Evolutionary conservation across 1,140 invertebrate genomes (phyloP).

Genomic region (Cataglyphis hispanica): DNA sequence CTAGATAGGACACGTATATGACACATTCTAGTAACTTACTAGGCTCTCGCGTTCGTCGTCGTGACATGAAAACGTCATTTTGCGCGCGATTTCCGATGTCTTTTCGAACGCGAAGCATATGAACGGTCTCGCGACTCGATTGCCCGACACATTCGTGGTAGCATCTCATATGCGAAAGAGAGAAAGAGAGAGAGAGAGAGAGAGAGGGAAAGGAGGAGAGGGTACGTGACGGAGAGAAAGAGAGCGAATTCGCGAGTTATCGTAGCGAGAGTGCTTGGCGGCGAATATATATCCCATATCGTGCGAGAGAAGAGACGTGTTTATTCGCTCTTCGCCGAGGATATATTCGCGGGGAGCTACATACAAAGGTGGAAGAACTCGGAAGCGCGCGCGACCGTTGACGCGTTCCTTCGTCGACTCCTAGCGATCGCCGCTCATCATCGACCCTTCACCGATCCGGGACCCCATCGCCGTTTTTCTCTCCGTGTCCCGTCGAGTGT

Average conservation of each 20-base stretch:
- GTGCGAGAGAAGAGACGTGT: constrained; percentile 28
- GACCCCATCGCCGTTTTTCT: background rate
- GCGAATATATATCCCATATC: constrained; percentile 46
- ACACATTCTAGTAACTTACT: too few relatives aligned
- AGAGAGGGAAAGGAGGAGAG: background rate
- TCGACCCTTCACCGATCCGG: background rate
- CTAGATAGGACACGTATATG: too few relatives aligned
- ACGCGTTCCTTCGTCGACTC: constrained; percentile 20
- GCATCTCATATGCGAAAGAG: constrained; percentile 11
- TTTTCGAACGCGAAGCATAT: constrained; percentile 72
- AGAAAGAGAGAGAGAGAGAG: background rate
- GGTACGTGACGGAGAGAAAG: background rate
- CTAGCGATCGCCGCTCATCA: constrained; percentile 8
- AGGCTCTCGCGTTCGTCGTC: constrained; percentile 77
- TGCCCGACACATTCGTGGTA: constrained; percentile 57
- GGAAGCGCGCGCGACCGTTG: constrained; percentile 33
- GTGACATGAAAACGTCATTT: constrained; percentile 77
- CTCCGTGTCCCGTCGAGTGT: background rate
- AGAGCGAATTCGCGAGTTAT: constrained; percentile 60
- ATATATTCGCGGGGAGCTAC: too few relatives aligned
- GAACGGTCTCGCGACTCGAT: constrained; percentile 69
- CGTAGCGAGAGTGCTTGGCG: constrained; percentile 34
- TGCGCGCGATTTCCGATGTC: constrained; percentile 52
- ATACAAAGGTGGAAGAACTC: background rate
- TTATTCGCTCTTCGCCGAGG: background rate